A percentile compares a stretch with the other conserved stretches of the same genome.
phyloP scores from a whole-genome alignment of 2,888 invertebrate species.

The Alloscopus bannaensis region DNA sequence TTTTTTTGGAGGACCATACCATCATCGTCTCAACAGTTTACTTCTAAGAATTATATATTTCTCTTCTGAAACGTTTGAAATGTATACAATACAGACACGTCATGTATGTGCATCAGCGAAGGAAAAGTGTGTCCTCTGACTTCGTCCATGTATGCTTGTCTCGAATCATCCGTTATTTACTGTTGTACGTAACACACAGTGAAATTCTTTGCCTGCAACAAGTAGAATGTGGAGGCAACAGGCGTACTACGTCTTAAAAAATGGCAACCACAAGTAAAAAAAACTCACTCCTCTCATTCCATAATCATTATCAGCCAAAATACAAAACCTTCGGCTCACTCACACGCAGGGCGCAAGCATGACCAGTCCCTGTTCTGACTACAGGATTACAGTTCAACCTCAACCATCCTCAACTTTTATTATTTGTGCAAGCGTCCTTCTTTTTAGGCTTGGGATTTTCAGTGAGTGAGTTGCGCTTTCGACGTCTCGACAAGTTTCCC shows the following conservation, averaged over 20 bases:
- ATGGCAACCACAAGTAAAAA: slow-evolving; percentile 49
- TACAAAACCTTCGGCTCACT: slow-evolving; percentile 13
- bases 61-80: slow-evolving; percentile 20
- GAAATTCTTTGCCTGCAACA: slow-evolving; percentile 18
- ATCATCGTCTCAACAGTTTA: slow-evolving; percentile 25
- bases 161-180: slow-evolving; percentile 52
- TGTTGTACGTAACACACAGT: slow-evolving; percentile 28
- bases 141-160: slow-evolving; percentile 35
- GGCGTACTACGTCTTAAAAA: slow-evolving; percentile 29
- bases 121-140: slow-evolving; percentile 46
- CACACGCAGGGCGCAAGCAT: slow-evolving; percentile 1
- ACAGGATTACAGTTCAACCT: slow-evolving; percentile 33
- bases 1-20: slow-evolving; percentile 50
- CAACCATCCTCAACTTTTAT: slow-evolving; percentile 64
- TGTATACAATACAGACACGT: slow-evolving; percentile 29
- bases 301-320: slow-evolving; percentile 7
- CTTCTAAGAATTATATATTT: background rate
- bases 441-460: slow-evolving; percentile 32
- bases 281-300: slow-evolving; percentile 26
- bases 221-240: slow-evolving; percentile 12
- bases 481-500: too few relatives aligned
- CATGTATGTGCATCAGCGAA: slow-evolving; percentile 11
- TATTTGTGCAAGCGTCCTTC: slow-evolving; percentile 20
- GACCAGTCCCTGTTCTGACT: slow-evolving; percentile 32
- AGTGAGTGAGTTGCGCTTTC: too few relatives aligned